Evolutionary conservation across 2,797 vertebrate species (phyloP).

Genomic region (Telmatherina bonti): DNA sequence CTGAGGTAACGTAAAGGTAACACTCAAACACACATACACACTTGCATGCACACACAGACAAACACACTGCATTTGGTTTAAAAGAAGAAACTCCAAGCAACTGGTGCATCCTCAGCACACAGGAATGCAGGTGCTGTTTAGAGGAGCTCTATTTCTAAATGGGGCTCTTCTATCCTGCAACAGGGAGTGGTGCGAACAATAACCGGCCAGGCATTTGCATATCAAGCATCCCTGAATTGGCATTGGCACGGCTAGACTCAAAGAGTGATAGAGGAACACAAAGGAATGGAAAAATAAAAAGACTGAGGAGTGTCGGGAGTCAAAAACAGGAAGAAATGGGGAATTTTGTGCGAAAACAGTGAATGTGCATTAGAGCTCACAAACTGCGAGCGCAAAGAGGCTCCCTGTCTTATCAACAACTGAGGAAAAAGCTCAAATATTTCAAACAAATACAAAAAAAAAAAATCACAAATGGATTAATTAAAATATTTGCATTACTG

Average conservation of each 20-base stretch:
- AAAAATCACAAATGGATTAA: slow-evolving; percentile 30
- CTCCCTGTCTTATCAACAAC: slow-evolving; percentile 47
- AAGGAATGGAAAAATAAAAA: slow-evolving; percentile 14
- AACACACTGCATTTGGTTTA: slow-evolving; percentile 4
- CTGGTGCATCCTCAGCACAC: slow-evolving; percentile 35
- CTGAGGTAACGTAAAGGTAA: slow-evolving; percentile 59
- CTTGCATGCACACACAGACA: slow-evolving; percentile 20
- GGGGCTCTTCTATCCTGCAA: slow-evolving; percentile 45
- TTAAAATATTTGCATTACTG: slow-evolving; percentile 44
- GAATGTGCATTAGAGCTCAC: slow-evolving; percentile 3
- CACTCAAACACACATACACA: slow-evolving; percentile 29
- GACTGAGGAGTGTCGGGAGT: slow-evolving; percentile 12
- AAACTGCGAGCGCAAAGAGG: slow-evolving; percentile 25
- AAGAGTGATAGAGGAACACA: slow-evolving; percentile 6
- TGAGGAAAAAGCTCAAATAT: slow-evolving; percentile 19
- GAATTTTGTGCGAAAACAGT: slow-evolving; percentile 18
- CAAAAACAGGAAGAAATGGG: slow-evolving; percentile 11
- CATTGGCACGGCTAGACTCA: slow-evolving; percentile 25
- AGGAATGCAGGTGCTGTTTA: slow-evolving; percentile 21
- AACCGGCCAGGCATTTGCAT: slow-evolving; percentile 55
- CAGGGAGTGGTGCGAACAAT: slow-evolving; percentile 49
- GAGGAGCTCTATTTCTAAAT: slow-evolving; percentile 53
- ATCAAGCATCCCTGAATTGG: slow-evolving; percentile 48
- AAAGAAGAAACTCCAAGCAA: slow-evolving; percentile 27
- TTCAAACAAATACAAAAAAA: slow-evolving; percentile 37